Evolutionary conservation across 2,113 vertebrate genomes (phyloP).

Genomic region (Rhinoderma darwinii): DNA sequence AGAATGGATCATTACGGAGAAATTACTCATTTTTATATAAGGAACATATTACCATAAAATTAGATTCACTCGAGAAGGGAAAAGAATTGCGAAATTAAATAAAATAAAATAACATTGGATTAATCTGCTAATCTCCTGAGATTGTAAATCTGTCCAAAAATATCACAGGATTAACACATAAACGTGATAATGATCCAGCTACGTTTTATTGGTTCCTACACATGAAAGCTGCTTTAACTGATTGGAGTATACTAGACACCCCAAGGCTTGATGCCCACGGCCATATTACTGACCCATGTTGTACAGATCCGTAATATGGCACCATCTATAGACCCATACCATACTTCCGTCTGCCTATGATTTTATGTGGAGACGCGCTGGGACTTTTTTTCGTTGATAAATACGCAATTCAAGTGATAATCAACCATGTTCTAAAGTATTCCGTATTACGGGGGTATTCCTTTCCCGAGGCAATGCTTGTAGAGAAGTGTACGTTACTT

Average conservation of each 20-base stretch:
- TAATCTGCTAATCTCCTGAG: conserved; percentile 22
- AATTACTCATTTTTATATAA: conserved; percentile 45
- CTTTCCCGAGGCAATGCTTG: no score
- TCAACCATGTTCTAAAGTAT: no score
- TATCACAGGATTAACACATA: neutral
- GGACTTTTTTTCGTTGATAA: no score
- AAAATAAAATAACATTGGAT: conserved; percentile 17
- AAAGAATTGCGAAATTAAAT: neutral
- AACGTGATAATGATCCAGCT: neutral
- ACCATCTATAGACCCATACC: no score
- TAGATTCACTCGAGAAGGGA: neutral
- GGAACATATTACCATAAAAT: conserved; percentile 46
- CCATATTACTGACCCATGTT: no score
- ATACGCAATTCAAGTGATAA: no score
- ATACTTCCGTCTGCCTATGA: no score
- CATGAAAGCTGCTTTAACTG: neutral
- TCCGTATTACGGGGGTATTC: no score
- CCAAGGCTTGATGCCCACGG: neutral
- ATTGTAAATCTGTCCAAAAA: neutral
- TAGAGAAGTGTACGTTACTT: no score
- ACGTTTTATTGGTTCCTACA: neutral
- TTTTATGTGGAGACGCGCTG: no score
- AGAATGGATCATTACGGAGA: conserved; percentile 37
- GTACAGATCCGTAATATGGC: neutral
- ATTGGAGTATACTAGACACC: neutral